These are phyloP conservation scores for Aspidapion aeneum DNA, from an alignment of 2,888 invertebrate genomes.

Conservation along the genomic window DNA sequence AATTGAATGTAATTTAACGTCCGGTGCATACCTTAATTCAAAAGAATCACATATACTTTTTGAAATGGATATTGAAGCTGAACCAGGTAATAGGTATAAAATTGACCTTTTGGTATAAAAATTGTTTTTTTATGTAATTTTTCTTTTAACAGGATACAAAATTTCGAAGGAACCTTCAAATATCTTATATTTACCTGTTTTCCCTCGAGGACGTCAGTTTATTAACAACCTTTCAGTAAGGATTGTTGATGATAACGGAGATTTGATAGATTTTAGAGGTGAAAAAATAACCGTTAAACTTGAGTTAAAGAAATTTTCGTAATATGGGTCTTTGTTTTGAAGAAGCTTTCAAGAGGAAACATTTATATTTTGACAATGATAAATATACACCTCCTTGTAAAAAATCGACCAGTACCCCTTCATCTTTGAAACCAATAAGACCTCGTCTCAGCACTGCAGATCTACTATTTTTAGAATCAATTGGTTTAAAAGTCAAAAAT, in stretches of 20 bases:
- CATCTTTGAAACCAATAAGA: no score
- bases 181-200: conserved; percentile 2
- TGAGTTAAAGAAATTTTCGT: conserved; percentile 3
- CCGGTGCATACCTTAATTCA: conserved; percentile 6
- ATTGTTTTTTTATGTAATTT: no score
- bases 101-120: no score
- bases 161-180: conserved; percentile 4
- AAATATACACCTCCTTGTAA: no score
- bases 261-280: conserved; percentile 3
- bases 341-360: no score
- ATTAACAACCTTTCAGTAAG: conserved; percentile 3
- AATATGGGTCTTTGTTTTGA: neutral
- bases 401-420: no score
- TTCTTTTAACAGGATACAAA: no score
- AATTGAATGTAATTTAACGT: conserved; percentile 5
- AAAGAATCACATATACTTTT: conserved; percentile 3
- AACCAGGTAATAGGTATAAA: conserved; percentile 14
- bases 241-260: conserved; percentile 5
- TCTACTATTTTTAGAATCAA: no score
- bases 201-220: conserved; percentile 5
- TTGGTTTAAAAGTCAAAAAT: no score
- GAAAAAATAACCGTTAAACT: conserved; percentile 11
- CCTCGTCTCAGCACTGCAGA: no score
- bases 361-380: no score
- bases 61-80: conserved; percentile 10